Base-by-base conservation (phyloP, 2,888 invertebrate genomes). In the Griposia aprilina region DNA sequence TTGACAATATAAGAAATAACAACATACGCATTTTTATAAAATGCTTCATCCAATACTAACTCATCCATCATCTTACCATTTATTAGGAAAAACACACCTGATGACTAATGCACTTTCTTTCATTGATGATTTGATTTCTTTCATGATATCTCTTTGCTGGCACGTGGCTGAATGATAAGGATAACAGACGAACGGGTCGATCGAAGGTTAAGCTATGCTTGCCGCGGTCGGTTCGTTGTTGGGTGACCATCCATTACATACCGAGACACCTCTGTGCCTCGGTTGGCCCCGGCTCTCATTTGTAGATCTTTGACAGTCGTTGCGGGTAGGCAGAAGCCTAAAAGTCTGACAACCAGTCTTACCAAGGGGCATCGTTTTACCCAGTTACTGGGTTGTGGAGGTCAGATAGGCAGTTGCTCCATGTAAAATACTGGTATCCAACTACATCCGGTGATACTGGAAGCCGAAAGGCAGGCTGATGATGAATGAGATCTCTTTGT, bases 1-100 rank as follows among this genome's bases (percentile, higher is more conserved):
- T 65, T 41, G 66, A 66, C 6, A n/a, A 6, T 26, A 48, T 26
- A 45, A 48, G 20, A 66, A 48, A 26, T 4, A n/a, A 11, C 15
- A 59, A n/a, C 17, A 45, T 17, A 26, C 23, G 7, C 57, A 74
- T 72, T 74, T 72, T 72, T 57, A 71, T 23, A 57, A n/a, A n/a
- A 57, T 57, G 10, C 36, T 50, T 23, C 7, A 36, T 74, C 26
- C 11, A 41, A 23, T 1, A 11, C 11, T n/a, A 45, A 55, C 3
- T 78, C 26, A 76, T 76, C n/a, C 3, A 17, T n/a, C 62, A 63
- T 26, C 20, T 48, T 23, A 50, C 17, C 20, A 76, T 60, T 45
- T 55, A 76, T 30, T 23, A 26, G 1, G 4, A 30, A 45, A 60
- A 62, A 55, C 6, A n/a, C 50, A 48, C 4, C 36, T 55, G 62